These are phyloP conservation scores for Trachelus stipa DNA, from an alignment of 2,888 invertebrate species.

Conservation along the genomic window DNA sequence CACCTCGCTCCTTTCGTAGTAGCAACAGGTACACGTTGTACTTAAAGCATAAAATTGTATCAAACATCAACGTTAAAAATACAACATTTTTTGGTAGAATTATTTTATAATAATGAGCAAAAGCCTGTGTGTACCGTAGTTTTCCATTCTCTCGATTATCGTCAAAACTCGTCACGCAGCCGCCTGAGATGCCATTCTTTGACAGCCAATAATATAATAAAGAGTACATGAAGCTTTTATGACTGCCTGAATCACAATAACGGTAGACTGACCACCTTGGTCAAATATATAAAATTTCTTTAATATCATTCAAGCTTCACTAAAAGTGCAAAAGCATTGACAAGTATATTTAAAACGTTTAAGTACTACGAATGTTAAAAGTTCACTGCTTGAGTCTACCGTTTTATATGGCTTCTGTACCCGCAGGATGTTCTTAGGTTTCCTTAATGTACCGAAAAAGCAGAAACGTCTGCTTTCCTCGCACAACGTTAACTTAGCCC, in stretches of 20 bases:
- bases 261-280: background rate
- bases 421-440: background rate
- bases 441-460: background rate
- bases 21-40: conserved; percentile 26
- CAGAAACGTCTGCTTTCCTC: background rate
- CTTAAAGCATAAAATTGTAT: conserved; percentile 15
- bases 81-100: conserved; percentile 1
- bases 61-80: conserved; percentile 14
- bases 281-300: background rate
- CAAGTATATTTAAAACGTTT: background rate
- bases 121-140: background rate
- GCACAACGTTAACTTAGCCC: background rate
- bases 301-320: background rate
- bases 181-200: background rate
- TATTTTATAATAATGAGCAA: conserved; percentile 2
- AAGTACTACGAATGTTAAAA: background rate
- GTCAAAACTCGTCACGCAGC: background rate
- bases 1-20: conserved; percentile 11
- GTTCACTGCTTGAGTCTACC: background rate
- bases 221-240: background rate
- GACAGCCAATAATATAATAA: background rate
- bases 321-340: background rate
- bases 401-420: background rate
- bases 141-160: background rate
- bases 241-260: background rate